Base-by-base conservation (phyloP, 2,113 vertebrate genomes). In the Polyodon spathula region DNA sequence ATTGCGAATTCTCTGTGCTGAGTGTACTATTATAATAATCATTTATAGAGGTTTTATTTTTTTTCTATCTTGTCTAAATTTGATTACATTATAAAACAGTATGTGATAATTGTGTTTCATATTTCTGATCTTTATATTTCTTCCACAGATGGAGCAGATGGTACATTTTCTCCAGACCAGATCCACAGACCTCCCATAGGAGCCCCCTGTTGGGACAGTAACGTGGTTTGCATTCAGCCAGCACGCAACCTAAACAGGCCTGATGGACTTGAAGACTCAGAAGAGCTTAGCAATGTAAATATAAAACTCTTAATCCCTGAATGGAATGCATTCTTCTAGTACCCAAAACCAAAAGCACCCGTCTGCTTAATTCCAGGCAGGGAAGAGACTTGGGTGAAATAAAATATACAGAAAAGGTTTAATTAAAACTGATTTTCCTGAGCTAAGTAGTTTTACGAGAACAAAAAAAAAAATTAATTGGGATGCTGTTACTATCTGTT, bases 171-270 rank as follows among this genome's bases (percentile, higher is more conserved):
- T 58, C 88, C 90, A 74, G 93, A 97, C 76, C 92, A 94, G 79
- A 86, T 95, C 68, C 92, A 92, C 52, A 88, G 92, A 65, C 92
- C 93, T 66, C 92, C 93, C 37, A 81, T 86, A 58, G 90, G 91
- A 68, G 84, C 83, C 4, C 83, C 84, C 39, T 90, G 91, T 40
- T 97, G 93, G 96, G 92, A 95, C 73, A 93, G 92, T 61, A 93
- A 90, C 5, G 96, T 98, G 4, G 96, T 98, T 66, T 95, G 93
- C 65, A 96, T 94, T 73, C 96, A 98, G 68, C 96, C 96, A 51
- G 87, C 93, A 55, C 90, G 95, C 66, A 97, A 97, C 68, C 89
- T 90, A 54, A 94, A 91, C 71, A 87, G 90, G 4, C 95, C 96
- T 11, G 95, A 98, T 43, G 93, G 89, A 58, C 89, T 91, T 66